These are phyloP conservation scores for Heptranchias perlo DNA, from an alignment of 2,113 vertebrate genomes.

Conservation along the genomic window DNA sequence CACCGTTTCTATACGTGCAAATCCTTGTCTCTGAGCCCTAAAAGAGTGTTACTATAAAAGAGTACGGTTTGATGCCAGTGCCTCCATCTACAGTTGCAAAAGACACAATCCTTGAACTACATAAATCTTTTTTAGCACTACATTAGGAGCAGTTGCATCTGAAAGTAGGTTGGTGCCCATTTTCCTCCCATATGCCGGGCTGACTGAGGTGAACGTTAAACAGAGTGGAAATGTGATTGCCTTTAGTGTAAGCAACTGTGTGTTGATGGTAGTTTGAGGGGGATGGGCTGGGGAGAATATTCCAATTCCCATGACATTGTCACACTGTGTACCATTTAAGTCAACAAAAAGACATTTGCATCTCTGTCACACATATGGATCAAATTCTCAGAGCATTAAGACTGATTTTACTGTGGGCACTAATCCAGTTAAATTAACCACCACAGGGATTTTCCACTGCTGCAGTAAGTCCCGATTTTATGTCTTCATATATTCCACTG, in stretches of 20 bases:
- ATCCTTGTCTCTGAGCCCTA: background rate
- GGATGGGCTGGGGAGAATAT: background rate
- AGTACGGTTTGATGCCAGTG: background rate
- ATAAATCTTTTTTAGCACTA: background rate
- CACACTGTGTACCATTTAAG: background rate
- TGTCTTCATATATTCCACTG: background rate
- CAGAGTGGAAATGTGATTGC: background rate
- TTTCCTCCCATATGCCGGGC: background rate
- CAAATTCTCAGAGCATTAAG: constrained; percentile 11
- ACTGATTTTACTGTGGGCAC: background rate
- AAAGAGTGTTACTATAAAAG: constrained; percentile 3
- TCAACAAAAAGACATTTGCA: background rate
- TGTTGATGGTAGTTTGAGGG: background rate
- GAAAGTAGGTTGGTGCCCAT: background rate
- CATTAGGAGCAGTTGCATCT: background rate
- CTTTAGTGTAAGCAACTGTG: background rate
- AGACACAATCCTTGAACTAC: background rate
- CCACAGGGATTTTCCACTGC: background rate
- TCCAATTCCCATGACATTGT: background rate
- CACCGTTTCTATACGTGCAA: background rate
- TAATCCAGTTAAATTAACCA: constrained; percentile 6
- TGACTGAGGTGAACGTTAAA: no score
- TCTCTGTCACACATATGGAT: background rate
- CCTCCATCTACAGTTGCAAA: background rate
- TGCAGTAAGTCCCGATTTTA: background rate